Evolutionary conservation across 2,888 invertebrate genomes (phyloP), one percentile per base, ranked within the genome.

Genomic region (Mesorhabditis belari): DNA sequence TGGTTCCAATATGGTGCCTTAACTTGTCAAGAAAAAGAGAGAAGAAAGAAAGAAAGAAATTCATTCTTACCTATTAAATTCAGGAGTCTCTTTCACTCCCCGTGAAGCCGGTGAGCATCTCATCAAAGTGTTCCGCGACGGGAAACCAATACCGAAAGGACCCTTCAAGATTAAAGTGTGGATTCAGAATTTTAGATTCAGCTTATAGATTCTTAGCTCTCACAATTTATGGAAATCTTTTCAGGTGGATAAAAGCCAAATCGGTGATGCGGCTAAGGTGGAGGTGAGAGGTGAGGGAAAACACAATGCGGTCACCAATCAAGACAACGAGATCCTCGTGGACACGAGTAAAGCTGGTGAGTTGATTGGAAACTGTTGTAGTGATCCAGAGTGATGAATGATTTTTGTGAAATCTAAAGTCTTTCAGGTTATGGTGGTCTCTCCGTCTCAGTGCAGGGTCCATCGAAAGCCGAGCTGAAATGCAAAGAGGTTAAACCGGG

Each of bases 401-500:
- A n/a, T n/a, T n/a, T n/a, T n/a, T n/a, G n/a, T n/a, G n/a, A n/a
- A n/a, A n/a, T n/a, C n/a, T n/a, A n/a, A n/a, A n/a, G n/a, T n/a
- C n/a, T 62, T 72, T 23, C 71, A 87, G 87, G 88, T 12, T 96
- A 92, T 80, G 96, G 96, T 77, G 95, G 95, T 76, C 87, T 98
- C 5, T 94, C 93, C 4, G 86, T 98, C 12, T 94, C 95, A 6
- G 92, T 98, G 81, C 96, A 96, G 85, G 96, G 96, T 3, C 96
- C 96, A 25, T 92, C 92, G 84, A 96, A 96, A 82, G 95, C 95
- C 0, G 96, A 96, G 83, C 94, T 98, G 74, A 91, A 93, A 81
- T 94, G 94, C 83, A 75, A 83, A 67, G 95, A 96, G 83, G 91
- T 93, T 83, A 91, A 92, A 71, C 92, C 96, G 75, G 95, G 95